These are phyloP conservation scores for Phylloscopus trochilus DNA, from an alignment of 2,113 vertebrate genomes.

Conservation along the genomic window DNA sequence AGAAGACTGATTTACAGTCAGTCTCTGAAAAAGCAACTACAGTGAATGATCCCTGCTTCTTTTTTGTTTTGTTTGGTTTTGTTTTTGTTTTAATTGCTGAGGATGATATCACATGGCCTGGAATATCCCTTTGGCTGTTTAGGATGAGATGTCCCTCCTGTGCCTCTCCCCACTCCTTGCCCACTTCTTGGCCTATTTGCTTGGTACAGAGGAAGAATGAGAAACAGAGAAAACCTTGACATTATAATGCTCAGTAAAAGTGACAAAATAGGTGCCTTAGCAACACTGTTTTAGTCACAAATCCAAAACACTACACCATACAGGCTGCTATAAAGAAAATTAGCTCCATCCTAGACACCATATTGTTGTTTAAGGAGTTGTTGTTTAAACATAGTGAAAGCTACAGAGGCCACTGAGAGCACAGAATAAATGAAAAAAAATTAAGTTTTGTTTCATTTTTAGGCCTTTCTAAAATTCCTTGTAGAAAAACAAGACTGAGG, in stretches of 20 bases:
- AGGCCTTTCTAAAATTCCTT: background rate
- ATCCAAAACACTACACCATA: background rate
- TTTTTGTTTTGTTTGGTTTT: too few species aligned
- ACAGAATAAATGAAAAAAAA: background rate
- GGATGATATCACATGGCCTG: background rate
- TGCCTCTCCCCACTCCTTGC: background rate
- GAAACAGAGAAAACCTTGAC: background rate
- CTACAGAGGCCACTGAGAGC: background rate
- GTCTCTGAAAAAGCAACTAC: background rate
- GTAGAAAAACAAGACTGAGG: background rate
- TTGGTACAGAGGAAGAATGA: background rate
- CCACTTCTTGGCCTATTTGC: fast-evolving
- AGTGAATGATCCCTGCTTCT: background rate
- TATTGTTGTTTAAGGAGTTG: background rate
- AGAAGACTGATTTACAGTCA: background rate
- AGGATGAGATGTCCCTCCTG: background rate
- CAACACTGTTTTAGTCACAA: background rate
- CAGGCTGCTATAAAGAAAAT: background rate
- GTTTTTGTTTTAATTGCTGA: background rate
- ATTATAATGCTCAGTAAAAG: background rate
- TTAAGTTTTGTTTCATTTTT: background rate
- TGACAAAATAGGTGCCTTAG: background rate
- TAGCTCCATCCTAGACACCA: background rate
- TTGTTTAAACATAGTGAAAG: background rate
- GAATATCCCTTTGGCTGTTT: background rate